These are phyloP conservation scores for Eulemur mongoz DNA, from an alignment of 2,797 vertebrate species.

Conservation along the genomic window DNA sequence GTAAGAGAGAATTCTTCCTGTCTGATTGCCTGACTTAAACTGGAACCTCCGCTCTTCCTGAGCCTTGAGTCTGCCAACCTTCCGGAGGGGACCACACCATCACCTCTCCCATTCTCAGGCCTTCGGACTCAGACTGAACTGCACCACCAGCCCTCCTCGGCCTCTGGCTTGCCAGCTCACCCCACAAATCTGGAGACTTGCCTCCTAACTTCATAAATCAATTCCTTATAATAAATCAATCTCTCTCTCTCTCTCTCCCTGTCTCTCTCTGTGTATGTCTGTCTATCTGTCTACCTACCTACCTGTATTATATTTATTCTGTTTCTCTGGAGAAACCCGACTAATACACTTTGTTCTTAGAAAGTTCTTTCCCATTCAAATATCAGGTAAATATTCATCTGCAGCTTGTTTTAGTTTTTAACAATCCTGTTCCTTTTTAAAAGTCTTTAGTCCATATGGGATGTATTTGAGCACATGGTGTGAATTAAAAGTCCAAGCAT, in stretches of 20 bases:
- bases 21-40: not conserved
- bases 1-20: not conserved
- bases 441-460: conserved; percentile 25
- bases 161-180: not conserved
- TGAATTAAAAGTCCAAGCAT: conserved; percentile 36
- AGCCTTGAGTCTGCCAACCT: not conserved
- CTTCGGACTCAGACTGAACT: not conserved
- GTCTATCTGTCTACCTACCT: not conserved
- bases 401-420: conserved; percentile 21
- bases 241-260: too few relatives aligned
- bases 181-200: not conserved
- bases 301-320: not conserved
- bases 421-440: not conserved
- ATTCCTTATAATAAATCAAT: not conserved
- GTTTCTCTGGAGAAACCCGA: not conserved
- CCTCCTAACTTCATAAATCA: not conserved
- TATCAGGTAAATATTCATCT: conserved; percentile 42
- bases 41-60: not conserved
- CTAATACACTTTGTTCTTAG: not conserved
- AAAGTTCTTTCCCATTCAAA: conserved; percentile 42
- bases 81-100: not conserved
- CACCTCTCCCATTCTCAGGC: not conserved
- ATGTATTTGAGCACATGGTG: conserved; percentile 34
- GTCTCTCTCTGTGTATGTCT: not conserved
- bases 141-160: not conserved